Evolutionary conservation across 2,888 invertebrate genomes (phyloP).

Genomic region (Agrotis puta): DNA sequence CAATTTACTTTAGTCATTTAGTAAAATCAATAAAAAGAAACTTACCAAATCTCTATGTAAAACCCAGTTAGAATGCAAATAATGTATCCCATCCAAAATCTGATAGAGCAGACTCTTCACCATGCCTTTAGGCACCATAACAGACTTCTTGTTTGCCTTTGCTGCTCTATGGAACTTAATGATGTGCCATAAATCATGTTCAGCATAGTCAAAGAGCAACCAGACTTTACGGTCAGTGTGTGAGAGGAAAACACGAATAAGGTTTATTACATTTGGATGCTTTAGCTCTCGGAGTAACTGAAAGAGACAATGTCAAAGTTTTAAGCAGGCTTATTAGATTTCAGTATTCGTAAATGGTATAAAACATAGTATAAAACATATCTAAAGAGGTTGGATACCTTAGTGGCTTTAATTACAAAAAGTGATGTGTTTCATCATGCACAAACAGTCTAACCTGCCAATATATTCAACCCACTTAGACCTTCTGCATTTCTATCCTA

Average conservation of each 20-base stretch:
- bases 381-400: too few relatives aligned
- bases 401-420: too few relatives aligned
- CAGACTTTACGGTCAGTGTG: constrained; percentile 99
- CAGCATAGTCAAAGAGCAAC: constrained; percentile 99
- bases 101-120: constrained; percentile 99
- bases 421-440: neutral
- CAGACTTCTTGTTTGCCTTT: constrained; percentile 98
- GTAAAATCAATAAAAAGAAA: neutral
- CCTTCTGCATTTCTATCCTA: neutral
- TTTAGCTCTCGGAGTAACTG: constrained; percentile 98
- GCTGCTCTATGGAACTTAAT: constrained; percentile 99
- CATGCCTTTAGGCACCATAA: constrained; percentile 99
- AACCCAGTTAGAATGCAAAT: constrained; percentile 99
- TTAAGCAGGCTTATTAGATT: neutral
- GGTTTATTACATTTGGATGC: constrained; percentile 98
- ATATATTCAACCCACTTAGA: too few relatives aligned
- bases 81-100: constrained; percentile 99
- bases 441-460: neutral
- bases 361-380: constrained; percentile 1
- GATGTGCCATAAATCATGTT: constrained; percentile 99
- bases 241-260: constrained; percentile 98
- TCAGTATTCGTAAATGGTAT: neutral
- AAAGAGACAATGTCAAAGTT: constrained; percentile 69
- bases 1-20: too few relatives aligned
- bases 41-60: constrained; percentile 98